Evolutionary conservation across 23 tunicate genomes (phyloP).

Genomic region (Halocynthia aurantium): DNA sequence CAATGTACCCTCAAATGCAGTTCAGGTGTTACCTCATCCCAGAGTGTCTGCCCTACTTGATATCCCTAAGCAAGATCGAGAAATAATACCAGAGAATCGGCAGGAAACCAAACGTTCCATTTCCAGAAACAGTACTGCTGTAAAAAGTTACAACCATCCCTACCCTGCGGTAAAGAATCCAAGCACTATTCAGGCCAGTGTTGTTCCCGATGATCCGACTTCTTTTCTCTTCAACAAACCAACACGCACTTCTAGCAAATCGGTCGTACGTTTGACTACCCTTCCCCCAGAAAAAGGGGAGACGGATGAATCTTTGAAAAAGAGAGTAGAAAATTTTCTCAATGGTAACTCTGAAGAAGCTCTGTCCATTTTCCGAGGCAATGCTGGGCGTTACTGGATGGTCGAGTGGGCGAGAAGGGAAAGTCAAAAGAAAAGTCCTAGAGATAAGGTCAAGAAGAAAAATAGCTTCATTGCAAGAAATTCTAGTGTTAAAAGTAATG

Average conservation of each 20-base stretch:
- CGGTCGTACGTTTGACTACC: slow-evolving; percentile 12
- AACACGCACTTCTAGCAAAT: slow-evolving; percentile 6
- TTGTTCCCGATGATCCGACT: not conserved
- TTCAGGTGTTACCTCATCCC: no score
- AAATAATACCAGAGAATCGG: no score
- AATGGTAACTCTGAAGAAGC: slow-evolving; percentile 20
- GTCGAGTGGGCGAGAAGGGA: slow-evolving; percentile 25
- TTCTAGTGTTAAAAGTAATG: slow-evolving; percentile 11
- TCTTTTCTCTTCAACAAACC: not conserved
- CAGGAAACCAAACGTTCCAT: no score
- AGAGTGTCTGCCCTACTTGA: no score
- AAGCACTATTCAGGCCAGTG: no score
- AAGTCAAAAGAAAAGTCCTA: not conserved
- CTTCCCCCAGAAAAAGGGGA: slow-evolving; percentile 3
- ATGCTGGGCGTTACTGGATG: slow-evolving; percentile 15
- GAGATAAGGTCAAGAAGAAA: slow-evolving; percentile 7
- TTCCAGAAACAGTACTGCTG: no score
- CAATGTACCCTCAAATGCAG: no score
- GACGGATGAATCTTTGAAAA: slow-evolving; percentile 1
- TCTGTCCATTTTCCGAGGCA: slow-evolving; percentile 4
- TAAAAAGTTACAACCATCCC: no score
- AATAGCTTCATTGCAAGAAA: slow-evolving; percentile 1
- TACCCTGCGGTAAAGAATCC: no score
- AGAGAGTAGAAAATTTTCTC: slow-evolving; percentile 19
- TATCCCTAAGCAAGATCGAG: no score